Conservation (phyloP, 1,140 invertebrate species). For the Megalonaias nervosa region DNA sequence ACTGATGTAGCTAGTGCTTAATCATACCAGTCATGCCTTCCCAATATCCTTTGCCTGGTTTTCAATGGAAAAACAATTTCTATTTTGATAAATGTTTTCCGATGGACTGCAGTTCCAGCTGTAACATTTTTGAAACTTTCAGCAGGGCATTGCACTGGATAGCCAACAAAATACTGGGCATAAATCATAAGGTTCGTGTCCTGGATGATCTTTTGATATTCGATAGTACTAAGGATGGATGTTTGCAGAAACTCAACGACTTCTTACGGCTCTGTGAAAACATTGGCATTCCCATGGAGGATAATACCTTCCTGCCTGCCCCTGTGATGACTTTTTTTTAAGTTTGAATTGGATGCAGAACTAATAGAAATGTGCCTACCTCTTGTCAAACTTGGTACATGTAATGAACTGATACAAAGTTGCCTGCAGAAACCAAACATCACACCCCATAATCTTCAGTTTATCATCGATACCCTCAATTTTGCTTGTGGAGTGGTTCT, state of each 20-base stretch:
- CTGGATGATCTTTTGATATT: slow-evolving; percentile 38
- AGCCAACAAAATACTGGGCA: not conserved
- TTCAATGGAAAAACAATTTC: slow-evolving; percentile 22
- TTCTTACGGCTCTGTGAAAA: not conserved
- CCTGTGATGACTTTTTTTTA: not conserved
- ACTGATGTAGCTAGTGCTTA: slow-evolving; percentile 33
- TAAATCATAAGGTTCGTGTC: slow-evolving; percentile 11
- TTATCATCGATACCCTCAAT: slow-evolving; percentile 19
- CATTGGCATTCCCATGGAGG: slow-evolving; percentile 8
- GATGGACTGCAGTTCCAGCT: slow-evolving; percentile 2
- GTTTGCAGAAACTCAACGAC: not conserved
- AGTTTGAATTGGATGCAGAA: not conserved
- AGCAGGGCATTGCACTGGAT: slow-evolving; percentile 34
- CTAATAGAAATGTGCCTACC: too few relatives aligned
- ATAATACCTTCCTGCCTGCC: slow-evolving; percentile 1
- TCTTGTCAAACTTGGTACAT: not conserved
- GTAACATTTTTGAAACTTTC: slow-evolving; percentile 30
- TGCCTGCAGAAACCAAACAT: not conserved
- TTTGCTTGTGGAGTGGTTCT: slow-evolving; percentile 26
- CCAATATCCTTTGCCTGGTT: slow-evolving; percentile 34
- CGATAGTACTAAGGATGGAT: not conserved
- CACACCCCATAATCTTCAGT: slow-evolving; percentile 3
- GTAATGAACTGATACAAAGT: not conserved
- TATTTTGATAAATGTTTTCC: slow-evolving; percentile 21
- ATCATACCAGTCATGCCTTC: slow-evolving; percentile 25